Conservation (phyloP, 2,888 invertebrate species). For the Thysanoteuthis rhombus region DNA sequence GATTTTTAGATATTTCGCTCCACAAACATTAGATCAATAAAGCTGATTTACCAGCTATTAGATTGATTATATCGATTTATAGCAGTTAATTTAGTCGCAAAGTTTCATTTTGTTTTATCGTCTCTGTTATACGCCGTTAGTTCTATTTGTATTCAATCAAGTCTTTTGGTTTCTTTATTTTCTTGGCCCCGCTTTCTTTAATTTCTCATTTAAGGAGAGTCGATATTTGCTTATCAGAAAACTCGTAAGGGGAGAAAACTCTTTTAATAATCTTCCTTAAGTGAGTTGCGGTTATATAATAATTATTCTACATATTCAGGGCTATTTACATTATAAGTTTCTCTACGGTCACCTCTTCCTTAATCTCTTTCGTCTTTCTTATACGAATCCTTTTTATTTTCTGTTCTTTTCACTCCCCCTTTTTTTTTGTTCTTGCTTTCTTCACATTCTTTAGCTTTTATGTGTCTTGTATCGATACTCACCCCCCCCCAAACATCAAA, state of each 20-base stretch:
- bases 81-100: neutral
- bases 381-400: no score
- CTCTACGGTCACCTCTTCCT: neutral
- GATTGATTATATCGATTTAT: neutral
- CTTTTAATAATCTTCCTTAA: neutral
- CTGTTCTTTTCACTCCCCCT: neutral
- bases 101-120: neutral
- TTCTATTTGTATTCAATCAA: neutral
- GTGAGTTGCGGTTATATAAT: neutral
- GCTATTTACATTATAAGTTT: neutral
- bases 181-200: neutral
- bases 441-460: neutral
- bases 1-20: neutral
- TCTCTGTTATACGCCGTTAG: neutral
- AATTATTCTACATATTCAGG: neutral
- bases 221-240: neutral
- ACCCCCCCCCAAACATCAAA: neutral
- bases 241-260: neutral
- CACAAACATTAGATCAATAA: neutral
- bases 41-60: neutral
- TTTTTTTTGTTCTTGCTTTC: neutral
- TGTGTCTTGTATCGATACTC: neutral
- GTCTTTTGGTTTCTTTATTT: neutral
- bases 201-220: neutral
- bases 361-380: neutral